Percentiles rank a stretch among this genome's conserved stretches.
These are phyloP conservation scores for Phyllopteryx taeniolatus DNA, from an alignment of 2,113 vertebrate species.

Conservation along the genomic window DNA sequence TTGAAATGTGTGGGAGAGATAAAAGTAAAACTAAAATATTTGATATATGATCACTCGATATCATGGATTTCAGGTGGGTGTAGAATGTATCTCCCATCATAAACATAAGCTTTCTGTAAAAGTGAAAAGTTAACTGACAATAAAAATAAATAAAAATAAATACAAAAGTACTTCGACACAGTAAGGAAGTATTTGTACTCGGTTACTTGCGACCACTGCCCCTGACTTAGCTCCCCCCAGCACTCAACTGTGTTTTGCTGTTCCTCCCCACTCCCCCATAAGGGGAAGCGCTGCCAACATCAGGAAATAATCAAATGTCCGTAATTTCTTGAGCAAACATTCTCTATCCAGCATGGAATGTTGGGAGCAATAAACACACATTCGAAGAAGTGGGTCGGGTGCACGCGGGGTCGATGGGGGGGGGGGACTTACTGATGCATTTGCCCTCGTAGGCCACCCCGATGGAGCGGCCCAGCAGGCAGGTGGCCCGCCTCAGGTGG, in stretches of 20 bases:
- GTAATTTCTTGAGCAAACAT: conserved; percentile 62
- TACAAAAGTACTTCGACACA: background rate
- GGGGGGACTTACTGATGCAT: conserved; percentile 90
- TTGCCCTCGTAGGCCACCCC: conserved; percentile 96
- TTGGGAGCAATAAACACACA: conserved; percentile 55
- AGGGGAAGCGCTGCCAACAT: conserved; percentile 71
- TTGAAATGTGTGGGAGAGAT: no score
- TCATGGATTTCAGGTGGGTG: no score
- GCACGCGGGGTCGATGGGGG: background rate
- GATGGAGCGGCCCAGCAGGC: conserved; percentile 92
- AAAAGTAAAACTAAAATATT: no score
- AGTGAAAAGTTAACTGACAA: background rate
- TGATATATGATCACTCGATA: no score
- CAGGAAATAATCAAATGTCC: conserved; percentile 76
- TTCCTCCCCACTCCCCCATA: conserved; percentile 52
- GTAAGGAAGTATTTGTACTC: conserved; percentile 42
- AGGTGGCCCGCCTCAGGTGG: conserved; percentile 94
- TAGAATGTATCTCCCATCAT: no score
- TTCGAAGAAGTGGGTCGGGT: conserved; percentile 32
- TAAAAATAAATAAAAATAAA: background rate
- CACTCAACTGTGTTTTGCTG: conserved; percentile 49
- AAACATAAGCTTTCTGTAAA: background rate
- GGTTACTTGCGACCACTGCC: conserved; percentile 23
- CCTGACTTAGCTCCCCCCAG: conserved; percentile 8
- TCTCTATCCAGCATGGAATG: conserved; percentile 65